Percentiles rank a stretch among this genome's conserved stretches.
Conservation (phyloP, 2,888 invertebrate species). For the Drosophila subquinaria region DNA sequence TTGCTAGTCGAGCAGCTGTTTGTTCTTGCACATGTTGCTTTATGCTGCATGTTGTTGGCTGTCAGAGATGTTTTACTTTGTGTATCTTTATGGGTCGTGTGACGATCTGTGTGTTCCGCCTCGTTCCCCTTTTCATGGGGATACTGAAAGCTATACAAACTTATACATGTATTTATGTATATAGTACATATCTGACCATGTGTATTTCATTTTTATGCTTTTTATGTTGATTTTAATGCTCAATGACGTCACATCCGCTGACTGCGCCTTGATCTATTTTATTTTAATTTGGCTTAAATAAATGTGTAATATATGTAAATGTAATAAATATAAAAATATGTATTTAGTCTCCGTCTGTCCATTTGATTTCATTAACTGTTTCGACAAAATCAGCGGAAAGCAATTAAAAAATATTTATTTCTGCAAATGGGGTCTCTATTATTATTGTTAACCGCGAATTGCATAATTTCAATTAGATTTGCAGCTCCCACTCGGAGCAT, state of each 20-base stretch:
- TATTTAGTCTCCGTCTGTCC: slow-evolving; percentile 1
- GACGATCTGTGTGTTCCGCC: slow-evolving; percentile 34
- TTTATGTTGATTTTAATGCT: slow-evolving; percentile 22
- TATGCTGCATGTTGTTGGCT: slow-evolving; percentile 48
- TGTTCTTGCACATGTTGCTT: slow-evolving; percentile 15
- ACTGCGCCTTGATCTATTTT: slow-evolving; percentile 40
- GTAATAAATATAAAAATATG: slow-evolving; percentile 3
- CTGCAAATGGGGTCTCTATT: not conserved
- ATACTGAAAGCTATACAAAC: slow-evolving; percentile 9
- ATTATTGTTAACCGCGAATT: slow-evolving; percentile 45
- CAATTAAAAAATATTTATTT: slow-evolving; percentile 68
- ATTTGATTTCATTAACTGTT: slow-evolving; percentile 56
- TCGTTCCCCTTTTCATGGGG: slow-evolving; percentile 14
- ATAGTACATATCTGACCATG: slow-evolving; percentile 8
- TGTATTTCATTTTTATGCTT: slow-evolving; percentile 38
- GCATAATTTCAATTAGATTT: slow-evolving; percentile 56
- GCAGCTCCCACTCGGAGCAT: not conserved
- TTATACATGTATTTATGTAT: not conserved
- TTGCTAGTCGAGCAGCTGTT: not conserved
- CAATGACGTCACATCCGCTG: slow-evolving; percentile 38
- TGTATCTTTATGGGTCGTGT: slow-evolving; percentile 54
- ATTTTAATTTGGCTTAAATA: slow-evolving; percentile 35
- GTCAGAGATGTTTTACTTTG: slow-evolving; percentile 59
- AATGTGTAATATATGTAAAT: not conserved
- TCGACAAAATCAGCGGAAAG: slow-evolving; percentile 55